phyloP scores from a whole-genome alignment of 2,797 vertebrate genomes.

The Hyperoplus immaculatus region DNA sequence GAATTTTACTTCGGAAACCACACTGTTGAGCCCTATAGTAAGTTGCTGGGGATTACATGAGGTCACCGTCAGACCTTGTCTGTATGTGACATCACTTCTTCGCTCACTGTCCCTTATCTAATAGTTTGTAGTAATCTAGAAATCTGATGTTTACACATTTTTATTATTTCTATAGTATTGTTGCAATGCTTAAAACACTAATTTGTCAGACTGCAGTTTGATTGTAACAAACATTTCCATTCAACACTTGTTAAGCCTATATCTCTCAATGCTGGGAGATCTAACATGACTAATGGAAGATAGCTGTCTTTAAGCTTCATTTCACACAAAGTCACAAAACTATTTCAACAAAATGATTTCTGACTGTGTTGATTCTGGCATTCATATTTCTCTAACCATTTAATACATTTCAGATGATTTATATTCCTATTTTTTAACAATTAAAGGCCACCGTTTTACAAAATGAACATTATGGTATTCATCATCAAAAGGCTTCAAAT shows the following conservation, averaged over 20 bases:
- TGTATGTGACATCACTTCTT: neutral
- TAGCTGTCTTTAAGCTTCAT: constrained; percentile 31
- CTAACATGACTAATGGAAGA: constrained; percentile 63
- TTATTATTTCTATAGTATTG: neutral
- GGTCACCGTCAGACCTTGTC: neutral
- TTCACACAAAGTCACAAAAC: neutral
- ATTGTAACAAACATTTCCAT: constrained; percentile 26
- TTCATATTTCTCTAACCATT: neutral
- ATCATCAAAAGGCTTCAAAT: constrained; percentile 7
- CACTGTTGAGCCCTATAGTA: too few relatives aligned
- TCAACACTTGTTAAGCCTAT: constrained; percentile 24
- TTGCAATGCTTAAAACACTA: neutral
- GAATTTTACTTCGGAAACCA: too few relatives aligned
- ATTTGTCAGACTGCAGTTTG: constrained; percentile 9
- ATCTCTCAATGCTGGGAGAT: constrained; percentile 59
- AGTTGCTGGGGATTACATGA: neutral
- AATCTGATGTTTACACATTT: neutral
- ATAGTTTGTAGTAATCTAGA: neutral
- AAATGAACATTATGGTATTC: constrained; percentile 8
- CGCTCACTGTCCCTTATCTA: neutral
- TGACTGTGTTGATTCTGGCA: neutral
- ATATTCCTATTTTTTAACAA: neutral
- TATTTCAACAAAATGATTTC: neutral
- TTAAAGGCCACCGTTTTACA: constrained; percentile 16
- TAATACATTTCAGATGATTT: neutral